Evolutionary conservation across 2,113 vertebrate genomes (phyloP).

Genomic region (Scytalopus superciliaris): DNA sequence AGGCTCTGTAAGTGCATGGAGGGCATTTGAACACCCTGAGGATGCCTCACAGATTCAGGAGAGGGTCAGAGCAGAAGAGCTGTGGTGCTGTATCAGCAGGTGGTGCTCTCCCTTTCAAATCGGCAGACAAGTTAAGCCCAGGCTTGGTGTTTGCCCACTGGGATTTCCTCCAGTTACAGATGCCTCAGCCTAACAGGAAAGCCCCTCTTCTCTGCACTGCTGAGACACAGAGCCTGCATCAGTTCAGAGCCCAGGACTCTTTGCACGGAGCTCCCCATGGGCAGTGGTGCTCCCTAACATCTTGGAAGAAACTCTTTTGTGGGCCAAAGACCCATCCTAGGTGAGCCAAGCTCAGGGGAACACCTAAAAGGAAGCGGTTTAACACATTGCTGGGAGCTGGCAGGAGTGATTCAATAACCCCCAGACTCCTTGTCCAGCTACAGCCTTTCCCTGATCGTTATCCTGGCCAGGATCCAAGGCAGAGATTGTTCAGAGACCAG

Average conservation of each 20-base stretch:
- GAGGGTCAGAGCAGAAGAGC: not conserved
- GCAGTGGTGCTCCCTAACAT: not conserved
- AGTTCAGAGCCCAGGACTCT: not conserved
- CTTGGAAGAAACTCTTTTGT: not conserved
- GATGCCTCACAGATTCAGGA: not conserved
- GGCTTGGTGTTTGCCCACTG: too few species aligned
- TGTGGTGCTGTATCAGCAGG: not conserved
- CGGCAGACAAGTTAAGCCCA: not conserved
- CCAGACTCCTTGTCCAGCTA: not conserved
- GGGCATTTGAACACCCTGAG: not conserved
- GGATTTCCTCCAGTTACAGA: not conserved
- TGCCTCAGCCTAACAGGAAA: not conserved
- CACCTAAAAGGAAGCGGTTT: not conserved
- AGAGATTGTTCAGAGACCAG: not conserved
- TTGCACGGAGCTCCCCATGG: not conserved
- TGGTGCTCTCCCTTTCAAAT: conserved; percentile 39
- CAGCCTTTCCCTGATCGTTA: not conserved
- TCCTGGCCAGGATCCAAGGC: not conserved
- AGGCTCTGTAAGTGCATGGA: not conserved
- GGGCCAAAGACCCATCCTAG: not conserved
- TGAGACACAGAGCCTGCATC: not conserved
- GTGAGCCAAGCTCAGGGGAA: not conserved
- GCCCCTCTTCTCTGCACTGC: not conserved
- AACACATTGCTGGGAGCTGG: not conserved
- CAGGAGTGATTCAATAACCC: conserved; percentile 7